Conservation (phyloP, 2,797 vertebrate genomes). For the Chanos chanos region DNA sequence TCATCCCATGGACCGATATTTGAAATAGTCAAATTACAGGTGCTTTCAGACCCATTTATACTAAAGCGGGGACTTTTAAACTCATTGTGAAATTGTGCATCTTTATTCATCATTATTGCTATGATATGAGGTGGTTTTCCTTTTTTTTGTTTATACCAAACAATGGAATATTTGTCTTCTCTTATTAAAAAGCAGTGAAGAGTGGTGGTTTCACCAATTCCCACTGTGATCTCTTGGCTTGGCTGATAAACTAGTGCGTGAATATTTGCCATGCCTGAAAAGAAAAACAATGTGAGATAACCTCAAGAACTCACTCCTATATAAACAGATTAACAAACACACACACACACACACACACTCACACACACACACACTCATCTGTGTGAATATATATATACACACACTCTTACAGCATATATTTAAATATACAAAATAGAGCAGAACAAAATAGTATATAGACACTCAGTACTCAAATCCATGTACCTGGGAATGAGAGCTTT, state of each 20-base stretch:
- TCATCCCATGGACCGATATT: not conserved
- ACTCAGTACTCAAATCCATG: too few species aligned
- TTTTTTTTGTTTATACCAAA: conserved; percentile 6
- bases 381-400: too few species aligned
- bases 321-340: too few species aligned
- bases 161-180: not conserved
- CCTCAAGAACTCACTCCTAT: too few species aligned
- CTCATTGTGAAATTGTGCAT: not conserved
- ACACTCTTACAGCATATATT: too few species aligned
- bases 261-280: not conserved
- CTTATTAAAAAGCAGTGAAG: not conserved
- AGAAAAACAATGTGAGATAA: not conserved
- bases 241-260: not conserved
- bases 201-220: not conserved
- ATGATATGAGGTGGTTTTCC: not conserved
- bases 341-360: too few species aligned
- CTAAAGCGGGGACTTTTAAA: not conserved
- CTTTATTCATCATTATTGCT: not conserved
- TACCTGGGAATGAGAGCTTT: too few species aligned
- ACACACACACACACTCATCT: too few species aligned
- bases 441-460: too few species aligned
- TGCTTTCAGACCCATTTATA: not conserved
- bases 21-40: conserved; percentile 4
- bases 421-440: too few species aligned
- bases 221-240: not conserved